Evolutionary conservation across 2,888 invertebrate genomes (phyloP), one percentile per base, ranked within the genome.

Genomic region (Caenorhabditis parvicauda): DNA sequence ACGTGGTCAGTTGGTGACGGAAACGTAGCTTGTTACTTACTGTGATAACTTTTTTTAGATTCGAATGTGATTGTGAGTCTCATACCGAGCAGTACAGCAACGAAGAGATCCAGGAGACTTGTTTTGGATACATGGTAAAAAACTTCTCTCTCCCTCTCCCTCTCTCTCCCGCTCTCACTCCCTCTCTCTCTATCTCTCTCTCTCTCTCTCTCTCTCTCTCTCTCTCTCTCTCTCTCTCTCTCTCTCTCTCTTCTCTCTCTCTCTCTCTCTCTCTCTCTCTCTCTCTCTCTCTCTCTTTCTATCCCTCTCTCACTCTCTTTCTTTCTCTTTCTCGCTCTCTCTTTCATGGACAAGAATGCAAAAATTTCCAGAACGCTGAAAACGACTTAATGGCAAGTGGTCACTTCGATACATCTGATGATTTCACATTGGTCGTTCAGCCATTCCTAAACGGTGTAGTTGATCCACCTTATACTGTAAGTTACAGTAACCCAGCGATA

Each of bases 381-480:
- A 57, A 64, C 24, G 45, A 67, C 7, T 57, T 70, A 22, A 50
- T 65, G 39, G 42, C 37, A 14, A 48, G 50, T 25, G 64, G 66
- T 38, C 41, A 54, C 28, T 72, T 70, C 60, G 70, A 70, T 32
- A 38, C 44, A 9, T 39, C 51, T 19, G 70, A 70, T 17, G 70
- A 72, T 29, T 72, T 72, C 55, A 66, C 67, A 3, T 58, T 70
- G 3, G 67, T 72, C 25, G 64, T 72, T 39, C 72, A 72, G 47
- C 72, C 72, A 25, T 72, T 69, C 39, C 67, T 72, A 56, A 59
- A 70, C 37, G 50, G 59, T n/a, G 54, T 67, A 42, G 19, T 51
- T 5, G 54, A 63, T 50, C 64, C 66, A 6, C 70, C 70, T 24
- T 60, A 67, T 24, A 19, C 55, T 25, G 64, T 60, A 12, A 28